A percentile compares a stretch with the other conserved stretches of the same genome.
These are phyloP conservation scores for Stenchaetothrips biformis DNA, from an alignment of 2,888 invertebrate species.

Conservation along the genomic window DNA sequence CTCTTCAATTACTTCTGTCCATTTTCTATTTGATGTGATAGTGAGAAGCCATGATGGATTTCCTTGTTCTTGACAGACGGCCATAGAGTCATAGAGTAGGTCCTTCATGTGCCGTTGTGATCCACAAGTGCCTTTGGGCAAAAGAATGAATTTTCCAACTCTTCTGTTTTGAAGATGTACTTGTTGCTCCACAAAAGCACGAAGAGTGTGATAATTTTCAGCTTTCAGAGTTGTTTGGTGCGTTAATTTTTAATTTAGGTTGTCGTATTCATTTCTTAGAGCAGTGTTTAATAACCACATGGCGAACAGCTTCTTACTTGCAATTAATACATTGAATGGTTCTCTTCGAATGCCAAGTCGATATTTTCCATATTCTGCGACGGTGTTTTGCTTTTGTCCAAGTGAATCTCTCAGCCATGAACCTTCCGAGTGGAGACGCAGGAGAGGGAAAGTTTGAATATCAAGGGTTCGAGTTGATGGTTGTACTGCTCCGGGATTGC, in stretches of 20 bases:
- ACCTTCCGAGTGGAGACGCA: no score
- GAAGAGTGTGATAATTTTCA: neutral
- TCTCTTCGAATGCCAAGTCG: neutral
- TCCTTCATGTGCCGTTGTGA: no score
- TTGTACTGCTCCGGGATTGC: neutral
- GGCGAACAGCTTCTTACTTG: neutral
- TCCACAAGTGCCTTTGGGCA: neutral
- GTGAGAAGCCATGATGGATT: no score
- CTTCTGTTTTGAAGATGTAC: neutral
- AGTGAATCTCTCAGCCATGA: neutral
- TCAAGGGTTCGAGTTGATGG: neutral
- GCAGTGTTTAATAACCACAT: neutral
- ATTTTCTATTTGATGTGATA: no score
- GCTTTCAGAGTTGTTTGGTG: neutral
- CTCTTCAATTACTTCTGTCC: no score
- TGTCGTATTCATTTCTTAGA: neutral
- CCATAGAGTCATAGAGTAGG: no score
- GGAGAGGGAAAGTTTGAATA: neutral
- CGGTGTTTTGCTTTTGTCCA: neutral
- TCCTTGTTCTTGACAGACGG: no score
- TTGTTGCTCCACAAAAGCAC: neutral
- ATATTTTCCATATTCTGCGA: neutral
- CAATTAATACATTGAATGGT: accelerated
- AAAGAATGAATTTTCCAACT: neutral
- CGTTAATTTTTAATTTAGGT: accelerated